Base-by-base conservation (phyloP, 2,888 invertebrate genomes). In the Cistogaster globosa region DNA sequence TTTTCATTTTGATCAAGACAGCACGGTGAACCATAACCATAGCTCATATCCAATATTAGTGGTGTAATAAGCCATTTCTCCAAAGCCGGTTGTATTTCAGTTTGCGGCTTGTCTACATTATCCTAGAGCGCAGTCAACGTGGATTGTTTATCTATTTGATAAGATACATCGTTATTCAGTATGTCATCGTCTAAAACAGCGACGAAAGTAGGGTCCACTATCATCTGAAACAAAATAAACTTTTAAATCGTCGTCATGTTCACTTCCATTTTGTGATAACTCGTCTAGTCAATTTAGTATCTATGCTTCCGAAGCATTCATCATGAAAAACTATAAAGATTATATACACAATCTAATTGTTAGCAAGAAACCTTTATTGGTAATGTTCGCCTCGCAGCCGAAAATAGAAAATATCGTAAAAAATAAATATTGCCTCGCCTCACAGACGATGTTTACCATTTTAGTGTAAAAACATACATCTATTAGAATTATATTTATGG, bases 351-450 rank as follows among this genome's bases (percentile, higher is more conserved):
- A 4, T 53, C 1, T 53, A 58, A 58, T 32, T 58, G 16, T 57
- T 57, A 26, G 57, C 57, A 8, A 8, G 8, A 42, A 42, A 53
- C 67, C 36, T 68, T 53, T 53, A 68, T 68, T 53, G 67, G 53
- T 68, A 68, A 68, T 51, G n/a, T n/a, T n/a, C n/a, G n/a, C n/a
- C 53, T 67, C 51, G 51, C n/a, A 67, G 67, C 32, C 51, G 26
- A n/a, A n/a, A n/a, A n/a, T n/a, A n/a, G n/a, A n/a, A n/a, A n/a
- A n/a, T n/a, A n/a, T n/a, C n/a, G n/a, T n/a, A n/a, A n/a, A n/a
- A n/a, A n/a, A n/a, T n/a, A n/a, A n/a, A n/a, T n/a, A n/a, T n/a
- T n/a, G n/a, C n/a, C n/a, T n/a, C n/a, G n/a, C n/a, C n/a, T n/a
- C n/a, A n/a, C n/a, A n/a, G n/a, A n/a, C n/a, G n/a, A n/a, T n/a